A percentile compares a stretch with the other conserved stretches of the same genome.
phyloP scores from a whole-genome alignment of 2,113 vertebrate genomes.

The Centropus unirufus region DNA sequence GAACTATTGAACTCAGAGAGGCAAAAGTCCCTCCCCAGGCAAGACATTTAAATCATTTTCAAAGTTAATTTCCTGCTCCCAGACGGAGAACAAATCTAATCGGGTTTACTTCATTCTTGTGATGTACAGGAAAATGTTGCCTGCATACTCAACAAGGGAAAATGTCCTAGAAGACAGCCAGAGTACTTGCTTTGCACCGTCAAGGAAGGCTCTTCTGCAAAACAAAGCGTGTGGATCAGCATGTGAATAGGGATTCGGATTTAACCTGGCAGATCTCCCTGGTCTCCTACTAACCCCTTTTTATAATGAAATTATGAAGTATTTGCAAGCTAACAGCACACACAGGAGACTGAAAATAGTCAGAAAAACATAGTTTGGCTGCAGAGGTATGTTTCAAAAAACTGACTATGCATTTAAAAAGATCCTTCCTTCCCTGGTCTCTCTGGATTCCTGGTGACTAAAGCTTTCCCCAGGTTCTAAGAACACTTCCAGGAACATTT shows the following conservation, averaged over 20 bases:
- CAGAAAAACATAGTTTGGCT: not conserved
- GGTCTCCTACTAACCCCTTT: not conserved
- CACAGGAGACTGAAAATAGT: not conserved
- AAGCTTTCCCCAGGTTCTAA: not conserved
- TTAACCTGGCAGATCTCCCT: slow-evolving; percentile 25
- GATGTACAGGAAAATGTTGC: slow-evolving; percentile 66
- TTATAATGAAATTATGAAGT: not conserved
- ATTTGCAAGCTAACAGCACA: not conserved
- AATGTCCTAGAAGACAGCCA: slow-evolving; percentile 19
- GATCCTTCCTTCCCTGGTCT: not conserved
- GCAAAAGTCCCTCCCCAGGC: slow-evolving; percentile 70
- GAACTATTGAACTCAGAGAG: slow-evolving; percentile 76
- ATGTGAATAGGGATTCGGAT: slow-evolving; percentile 30
- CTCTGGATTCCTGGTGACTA: not conserved
- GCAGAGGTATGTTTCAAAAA: not conserved
- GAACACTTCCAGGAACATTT: not conserved
- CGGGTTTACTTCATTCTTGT: slow-evolving; percentile 76
- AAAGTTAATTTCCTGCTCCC: slow-evolving; percentile 80
- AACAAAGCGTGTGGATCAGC: not conserved
- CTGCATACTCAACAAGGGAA: slow-evolving; percentile 73
- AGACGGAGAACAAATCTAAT: slow-evolving; percentile 78
- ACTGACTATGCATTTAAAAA: not conserved
- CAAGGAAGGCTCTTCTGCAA: slow-evolving; percentile 1
- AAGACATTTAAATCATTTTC: slow-evolving; percentile 79
- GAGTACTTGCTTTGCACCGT: not conserved